Evolutionary conservation across 2,113 vertebrate species (phyloP), one percentile per base, ranked within the genome.

Genomic region (Neopipo cinnamomea): DNA sequence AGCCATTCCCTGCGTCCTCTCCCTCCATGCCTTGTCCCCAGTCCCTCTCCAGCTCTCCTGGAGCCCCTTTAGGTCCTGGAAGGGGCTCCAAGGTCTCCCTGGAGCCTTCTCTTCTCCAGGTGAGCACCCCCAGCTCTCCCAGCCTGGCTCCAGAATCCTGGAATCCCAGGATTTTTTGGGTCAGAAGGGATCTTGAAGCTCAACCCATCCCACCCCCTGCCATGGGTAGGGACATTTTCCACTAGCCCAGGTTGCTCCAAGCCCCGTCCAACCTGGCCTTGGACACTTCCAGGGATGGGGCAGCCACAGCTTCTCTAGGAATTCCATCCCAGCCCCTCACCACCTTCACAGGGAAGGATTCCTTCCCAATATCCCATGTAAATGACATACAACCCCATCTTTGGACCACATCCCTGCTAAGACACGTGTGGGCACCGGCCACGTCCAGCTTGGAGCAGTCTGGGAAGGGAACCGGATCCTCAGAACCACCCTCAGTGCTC

Each of bases 251-350:
- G 6, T 0, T 52, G 52, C 52, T 67, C 52, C 61, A 14, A 59
- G 23, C 23, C 25, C 27, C 0, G 0, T 44, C 18, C 37, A 66
- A 0, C 37, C 53, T 37, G 53, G 27, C 53, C 63, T 53, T 22
- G 73, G 47, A 0, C 53, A 46, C 16, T 67, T 0, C 28, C 87
- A 82, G 61, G 61, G 44, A 17, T 53, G 61, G 37, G 11, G 33
- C 59, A 66, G 59, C 68, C 77, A 2, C 68, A 59, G 33, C 33
- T 81, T 0, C 77, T 66, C 52, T 67, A 52, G 37, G 44, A 46
- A 59, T 12, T 31, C 52, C 50, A 68, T 67, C 68, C 59, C 59
- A 66, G 37, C 27, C 18, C 37, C 12, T 25, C 0, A 2, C 23
- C 61, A 44, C 33, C 15, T 27, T 67, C 44, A 0, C 37, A 75